Evolutionary conservation across 2,888 invertebrate genomes (phyloP), one percentile per base, ranked within the genome.

Genomic region (Lottia scabra): DNA sequence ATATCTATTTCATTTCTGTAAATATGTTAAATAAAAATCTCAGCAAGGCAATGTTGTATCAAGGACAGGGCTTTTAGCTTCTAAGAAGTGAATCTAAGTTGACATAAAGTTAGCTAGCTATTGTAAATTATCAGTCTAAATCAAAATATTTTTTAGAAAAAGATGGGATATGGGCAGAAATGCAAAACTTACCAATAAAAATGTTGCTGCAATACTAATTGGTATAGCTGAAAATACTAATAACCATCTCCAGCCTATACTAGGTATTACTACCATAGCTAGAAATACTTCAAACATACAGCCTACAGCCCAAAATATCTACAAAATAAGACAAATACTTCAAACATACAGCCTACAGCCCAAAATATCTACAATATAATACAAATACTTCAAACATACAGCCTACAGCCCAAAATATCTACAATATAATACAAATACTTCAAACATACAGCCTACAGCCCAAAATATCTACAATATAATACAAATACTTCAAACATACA

Each of bases 261-360:
- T 77, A 0, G 89, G 89, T 30, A 88, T 82, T 19, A 88, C 81
- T 0, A 81, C 10, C 63, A 83, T 73, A 3, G 89, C 88, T 72
- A 88, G 74, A 13, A 83, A 73, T 23, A 89, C 84, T 78, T 89
- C 89, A 81, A 88, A 87, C 67, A 83, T 74, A 15, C 82, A 82
- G 8, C 89, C 89, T 15, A 76, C n/a, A 5, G 88, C 87, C 89
- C 89, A 89, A 68, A 82, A 84, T 26, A 87, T 75, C 88, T 89
- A 80, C 5, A 83, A 68, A 8, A 70, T 8, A 38, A 23, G 13
- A 23, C 16, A 19, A 27, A 19, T 5, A 13, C 23, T 23, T 26
- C 48, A 23, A n/a, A 16, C 43, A 63, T 48, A 15, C 19, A 38
- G 38, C 27, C 62, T 15, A 68, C 44, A 68, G 16, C 44, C 46